Evolutionary conservation across 2,888 invertebrate genomes (phyloP), one percentile per base, ranked within the genome.

Genomic region (Elysia crispata): DNA sequence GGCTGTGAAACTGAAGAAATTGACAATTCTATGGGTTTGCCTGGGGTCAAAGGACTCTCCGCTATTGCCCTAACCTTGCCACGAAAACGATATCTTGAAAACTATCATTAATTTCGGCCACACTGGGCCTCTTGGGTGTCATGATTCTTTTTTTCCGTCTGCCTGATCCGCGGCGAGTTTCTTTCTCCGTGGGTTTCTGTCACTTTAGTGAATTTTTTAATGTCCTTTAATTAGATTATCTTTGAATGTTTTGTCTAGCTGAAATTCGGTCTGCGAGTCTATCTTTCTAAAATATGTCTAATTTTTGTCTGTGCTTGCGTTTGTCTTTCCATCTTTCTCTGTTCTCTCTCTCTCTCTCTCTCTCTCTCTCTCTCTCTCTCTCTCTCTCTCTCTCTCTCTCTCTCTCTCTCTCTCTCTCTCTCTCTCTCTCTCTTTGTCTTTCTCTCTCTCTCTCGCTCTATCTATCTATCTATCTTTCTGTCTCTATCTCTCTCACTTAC

Each of bases 281-380:
- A 41, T 3, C 5, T 41, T 6, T 41, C 41, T 41, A 11, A 41
- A n/a, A 41, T 41, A 11, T 41, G 11, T 41, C 11, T 75, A 31
- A 31, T n/a, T 62, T 33, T 60, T n/a, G n/a, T n/a, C n/a, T n/a
- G n/a, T n/a, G n/a, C 30, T 18, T 31, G 8, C 30, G 8, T 28
- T 28, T 0, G 11, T 50, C 62, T 54, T 5, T 28, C 23, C 20
- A 18, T 76, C 62, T 76, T 66, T 57, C 62, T 62, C 30, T 74
- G 30, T 23, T n/a, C 57, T 57, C 75, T 75, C 75, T 62, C 75
- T 75, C 75, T 75, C 62, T 62, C 62, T 62, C 75, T 75, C 75
- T 75, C 75, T 75, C 75, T 62, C 75, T 75, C 75, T 75, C 62
- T 75, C 75, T 75, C 75, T 75, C 62, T 75, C 60, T 62, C 62